Percentiles rank a stretch among this genome's conserved stretches.
These are phyloP conservation scores for Dorcus parallelipipedus DNA, from an alignment of 2,888 invertebrate genomes.

Conservation along the genomic window DNA sequence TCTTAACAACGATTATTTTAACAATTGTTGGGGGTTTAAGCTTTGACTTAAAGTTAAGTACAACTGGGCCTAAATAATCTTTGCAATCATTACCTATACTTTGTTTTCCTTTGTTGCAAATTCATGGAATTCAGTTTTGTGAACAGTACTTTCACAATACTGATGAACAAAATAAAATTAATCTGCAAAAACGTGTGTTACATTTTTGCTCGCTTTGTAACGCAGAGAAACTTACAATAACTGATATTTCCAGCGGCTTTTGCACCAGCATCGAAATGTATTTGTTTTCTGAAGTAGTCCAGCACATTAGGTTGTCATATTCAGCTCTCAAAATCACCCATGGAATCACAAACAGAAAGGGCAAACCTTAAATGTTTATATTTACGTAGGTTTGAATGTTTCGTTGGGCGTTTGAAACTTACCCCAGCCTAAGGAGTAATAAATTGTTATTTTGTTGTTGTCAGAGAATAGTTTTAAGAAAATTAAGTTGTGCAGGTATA, in stretches of 20 bases:
- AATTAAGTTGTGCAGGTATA: conserved; percentile 66
- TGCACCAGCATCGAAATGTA: conserved; percentile 54
- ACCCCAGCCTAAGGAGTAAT: conserved; percentile 66
- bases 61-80: not conserved
- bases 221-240: conserved; percentile 51
- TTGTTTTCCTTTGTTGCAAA: conserved; percentile 56
- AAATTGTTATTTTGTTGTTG: conserved; percentile 55
- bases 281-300: conserved; percentile 55
- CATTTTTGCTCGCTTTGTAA: not conserved
- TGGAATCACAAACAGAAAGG: conserved; percentile 55
- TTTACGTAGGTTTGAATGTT: too few species aligned
- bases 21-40: too few species aligned
- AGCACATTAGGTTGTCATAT: conserved; percentile 57
- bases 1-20: too few species aligned
- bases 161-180: conserved; percentile 61
- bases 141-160: conserved; percentile 57
- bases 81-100: conserved; percentile 53
- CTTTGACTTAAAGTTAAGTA: too few species aligned
- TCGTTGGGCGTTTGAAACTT: conserved; percentile 32
- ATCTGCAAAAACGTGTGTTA: conserved; percentile 48
- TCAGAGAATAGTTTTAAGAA: conserved; percentile 64
- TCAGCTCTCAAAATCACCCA: conserved; percentile 56
- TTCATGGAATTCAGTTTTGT: conserved; percentile 57
- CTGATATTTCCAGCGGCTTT: conserved; percentile 57
- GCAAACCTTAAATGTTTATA: conserved; percentile 48